Conservation (phyloP, 2,797 vertebrate species). For the Nyctibius grandis region DNA sequence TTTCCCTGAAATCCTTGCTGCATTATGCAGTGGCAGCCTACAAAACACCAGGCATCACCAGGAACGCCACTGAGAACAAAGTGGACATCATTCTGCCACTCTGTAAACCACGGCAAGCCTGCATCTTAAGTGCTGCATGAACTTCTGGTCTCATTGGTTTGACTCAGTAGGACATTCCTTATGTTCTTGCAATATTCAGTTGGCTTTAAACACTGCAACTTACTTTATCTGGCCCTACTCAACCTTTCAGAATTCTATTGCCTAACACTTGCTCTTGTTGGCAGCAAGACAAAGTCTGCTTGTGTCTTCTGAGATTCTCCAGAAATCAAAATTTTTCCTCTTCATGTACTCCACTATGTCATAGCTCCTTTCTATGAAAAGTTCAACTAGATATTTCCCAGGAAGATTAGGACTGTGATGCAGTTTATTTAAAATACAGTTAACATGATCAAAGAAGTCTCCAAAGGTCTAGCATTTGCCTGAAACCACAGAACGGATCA, state of each 20-base stretch:
- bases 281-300: background rate
- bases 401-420: background rate
- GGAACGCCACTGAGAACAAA: background rate
- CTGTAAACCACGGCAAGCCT: rapidly evolving
- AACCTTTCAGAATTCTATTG: background rate
- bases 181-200: background rate
- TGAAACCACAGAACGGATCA: background rate
- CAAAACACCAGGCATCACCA: background rate
- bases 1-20: background rate
- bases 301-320: background rate
- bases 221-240: background rate
- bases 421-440: background rate
- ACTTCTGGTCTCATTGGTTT: background rate
- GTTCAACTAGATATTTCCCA: background rate
- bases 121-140: background rate
- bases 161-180: background rate
- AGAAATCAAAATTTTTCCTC: background rate
- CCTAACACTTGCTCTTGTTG: background rate
- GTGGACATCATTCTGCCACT: background rate
- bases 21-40: background rate
- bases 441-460: background rate
- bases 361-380: background rate
- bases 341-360: background rate
- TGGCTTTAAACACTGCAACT: background rate
- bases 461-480: background rate